Conservation (phyloP, 2,113 vertebrate genomes). For the Stigmatopora argus region DNA sequence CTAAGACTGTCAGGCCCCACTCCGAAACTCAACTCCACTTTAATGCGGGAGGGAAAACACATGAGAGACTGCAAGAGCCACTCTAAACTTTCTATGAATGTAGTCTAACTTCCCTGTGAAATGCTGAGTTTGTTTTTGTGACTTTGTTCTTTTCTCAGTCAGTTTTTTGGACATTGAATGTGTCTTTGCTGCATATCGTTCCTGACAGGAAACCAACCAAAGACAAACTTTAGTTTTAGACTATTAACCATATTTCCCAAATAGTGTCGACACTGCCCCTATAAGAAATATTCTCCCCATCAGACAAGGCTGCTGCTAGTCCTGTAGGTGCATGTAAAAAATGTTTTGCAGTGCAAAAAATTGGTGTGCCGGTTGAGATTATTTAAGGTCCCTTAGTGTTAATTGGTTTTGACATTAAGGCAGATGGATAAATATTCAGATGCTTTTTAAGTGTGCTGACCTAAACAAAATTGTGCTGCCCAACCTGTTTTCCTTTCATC, state of each 20-base stretch:
- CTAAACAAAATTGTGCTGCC: conserved; percentile 7
- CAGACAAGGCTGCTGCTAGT: conserved; percentile 1
- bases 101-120: conserved; percentile 3
- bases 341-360: conserved; percentile 44
- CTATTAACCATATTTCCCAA: conserved; percentile 42
- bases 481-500: neutral
- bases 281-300: conserved; percentile 13
- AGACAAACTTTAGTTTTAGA: conserved; percentile 35
- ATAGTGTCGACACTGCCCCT: conserved; percentile 39
- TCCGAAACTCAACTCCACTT: conserved; percentile 37
- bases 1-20: conserved; percentile 27
- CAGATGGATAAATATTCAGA: conserved; percentile 47
- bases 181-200: conserved; percentile 28
- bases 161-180: conserved; percentile 2
- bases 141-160: neutral
- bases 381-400: conserved; percentile 11
- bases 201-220: conserved; percentile 23
- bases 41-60: conserved; percentile 8
- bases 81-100: conserved; percentile 9
- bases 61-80: conserved; percentile 12
- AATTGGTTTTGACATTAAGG: conserved; percentile 8
- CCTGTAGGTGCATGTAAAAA: conserved; percentile 27
- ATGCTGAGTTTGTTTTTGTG: conserved; percentile 8
- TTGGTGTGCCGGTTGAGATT: conserved; percentile 18
- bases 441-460: conserved; percentile 36